Conservation (phyloP, 2,888 invertebrate genomes). For the Glaucopsyche alexis region DNA sequence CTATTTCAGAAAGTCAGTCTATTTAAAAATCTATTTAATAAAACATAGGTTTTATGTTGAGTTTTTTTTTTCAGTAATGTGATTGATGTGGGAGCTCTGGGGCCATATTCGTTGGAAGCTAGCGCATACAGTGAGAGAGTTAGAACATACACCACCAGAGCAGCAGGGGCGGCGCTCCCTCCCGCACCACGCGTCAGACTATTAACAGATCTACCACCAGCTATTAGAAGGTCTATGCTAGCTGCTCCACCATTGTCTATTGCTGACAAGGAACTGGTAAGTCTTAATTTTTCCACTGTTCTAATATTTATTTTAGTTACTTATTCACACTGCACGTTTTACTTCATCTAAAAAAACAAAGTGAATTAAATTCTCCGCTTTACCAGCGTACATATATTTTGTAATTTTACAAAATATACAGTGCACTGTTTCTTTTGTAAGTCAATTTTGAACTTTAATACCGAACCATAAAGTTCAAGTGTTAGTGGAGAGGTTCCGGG, state of each 20-base stretch:
- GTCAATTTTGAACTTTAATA: no score
- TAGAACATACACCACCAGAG: conserved; percentile 80
- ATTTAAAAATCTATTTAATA: no score
- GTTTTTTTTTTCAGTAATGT: conserved; percentile 84
- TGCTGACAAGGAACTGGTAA: conserved; percentile 86
- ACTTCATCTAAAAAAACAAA: no score
- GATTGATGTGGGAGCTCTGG: conserved; percentile 95
- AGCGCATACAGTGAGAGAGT: conserved; percentile 93
- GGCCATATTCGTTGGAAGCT: conserved; percentile 92
- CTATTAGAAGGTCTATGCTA: conserved; percentile 82
- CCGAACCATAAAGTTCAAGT: no score
- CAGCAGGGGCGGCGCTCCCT: conserved; percentile 51
- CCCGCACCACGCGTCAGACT: conserved; percentile 69
- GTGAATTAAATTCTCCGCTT: no score
- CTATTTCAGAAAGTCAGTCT: no score
- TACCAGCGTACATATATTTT: no score
- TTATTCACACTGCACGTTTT: no score
- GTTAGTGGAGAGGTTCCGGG: no score
- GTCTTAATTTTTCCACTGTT: conserved; percentile 43
- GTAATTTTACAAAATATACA: no score
- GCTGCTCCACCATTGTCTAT: conserved; percentile 79
- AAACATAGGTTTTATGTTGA: neutral
- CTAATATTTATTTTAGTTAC: neutral
- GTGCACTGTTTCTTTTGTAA: no score
- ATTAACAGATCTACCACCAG: conserved; percentile 86